These are phyloP conservation scores for Matsumurasca onukii DNA, from an alignment of 1,140 invertebrate species.

Conservation along the genomic window DNA sequence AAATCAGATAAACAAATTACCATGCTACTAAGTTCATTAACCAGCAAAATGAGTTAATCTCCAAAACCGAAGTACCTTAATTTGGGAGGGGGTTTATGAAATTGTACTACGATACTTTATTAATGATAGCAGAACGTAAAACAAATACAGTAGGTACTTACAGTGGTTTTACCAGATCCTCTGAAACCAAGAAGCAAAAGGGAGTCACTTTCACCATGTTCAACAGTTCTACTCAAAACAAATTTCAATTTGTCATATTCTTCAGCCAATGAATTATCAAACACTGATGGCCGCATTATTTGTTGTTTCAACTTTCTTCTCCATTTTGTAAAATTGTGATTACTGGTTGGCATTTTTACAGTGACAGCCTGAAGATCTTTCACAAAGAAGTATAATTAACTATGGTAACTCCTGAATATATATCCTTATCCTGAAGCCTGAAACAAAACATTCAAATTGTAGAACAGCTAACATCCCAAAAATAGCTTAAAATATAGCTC, in stretches of 20 bases:
- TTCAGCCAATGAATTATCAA: neutral
- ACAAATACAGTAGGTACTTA: slow-evolving; percentile 48
- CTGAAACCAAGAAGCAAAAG: slow-evolving; percentile 81
- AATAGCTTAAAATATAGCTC: too few species aligned
- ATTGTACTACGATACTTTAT: neutral
- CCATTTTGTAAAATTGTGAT: neutral
- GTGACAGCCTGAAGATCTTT: too few species aligned
- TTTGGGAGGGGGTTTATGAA: neutral
- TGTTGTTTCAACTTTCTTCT: neutral
- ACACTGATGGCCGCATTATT: neutral
- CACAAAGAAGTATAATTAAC: too few species aligned
- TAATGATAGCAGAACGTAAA: neutral
- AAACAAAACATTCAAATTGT: too few species aligned
- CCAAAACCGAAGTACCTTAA: neutral
- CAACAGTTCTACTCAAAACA: slow-evolving; percentile 68
- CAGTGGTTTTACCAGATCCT: slow-evolving; percentile 81
- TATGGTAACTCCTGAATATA: too few species aligned
- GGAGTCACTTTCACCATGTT: slow-evolving; percentile 86
- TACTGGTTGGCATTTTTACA: too few species aligned
- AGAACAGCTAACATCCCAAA: too few species aligned
- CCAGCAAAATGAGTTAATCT: neutral
- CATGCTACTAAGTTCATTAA: neutral
- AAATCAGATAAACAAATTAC: neutral
- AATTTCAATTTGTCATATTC: slow-evolving; percentile 58
- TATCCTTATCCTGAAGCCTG: too few species aligned